A percentile compares a stretch with the other conserved stretches of the same genome.
These are phyloP conservation scores for Trypoxylon attenuatum DNA, from an alignment of 2,888 invertebrate species.

Conservation along the genomic window DNA sequence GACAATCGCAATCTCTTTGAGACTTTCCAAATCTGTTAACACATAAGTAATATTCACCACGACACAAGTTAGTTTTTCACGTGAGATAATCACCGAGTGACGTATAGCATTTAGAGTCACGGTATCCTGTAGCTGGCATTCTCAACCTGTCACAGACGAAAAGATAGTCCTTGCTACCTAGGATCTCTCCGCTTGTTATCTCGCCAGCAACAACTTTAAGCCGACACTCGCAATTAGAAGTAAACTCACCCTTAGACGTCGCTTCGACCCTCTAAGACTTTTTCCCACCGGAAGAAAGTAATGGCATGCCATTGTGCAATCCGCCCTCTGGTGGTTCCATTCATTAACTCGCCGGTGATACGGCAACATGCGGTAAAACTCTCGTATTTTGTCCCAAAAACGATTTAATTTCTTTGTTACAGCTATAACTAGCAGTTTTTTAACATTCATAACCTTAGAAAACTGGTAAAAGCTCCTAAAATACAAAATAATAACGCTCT, in stretches of 20 bases:
- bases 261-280: slow-evolving; percentile 4
- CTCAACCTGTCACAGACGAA: slow-evolving; percentile 27
- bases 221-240: slow-evolving; percentile 21
- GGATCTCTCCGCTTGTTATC: slow-evolving; percentile 24
- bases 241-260: no score
- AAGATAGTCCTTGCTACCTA: slow-evolving; percentile 30
- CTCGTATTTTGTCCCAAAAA: no score
- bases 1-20: background rate
- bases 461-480: no score
- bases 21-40: slow-evolving; percentile 14
- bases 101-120: slow-evolving; percentile 27
- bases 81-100: no score
- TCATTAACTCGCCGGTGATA: background rate
- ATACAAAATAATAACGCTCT: no score
- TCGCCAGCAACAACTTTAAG: background rate
- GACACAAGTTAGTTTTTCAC: no score
- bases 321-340: background rate
- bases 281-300: background rate
- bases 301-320: background rate
- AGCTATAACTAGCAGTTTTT: no score
- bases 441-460: no score
- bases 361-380: no score
- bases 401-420: no score
- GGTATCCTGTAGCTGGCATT: slow-evolving; percentile 33
- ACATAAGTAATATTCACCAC: no score